These are phyloP conservation scores for Odocoileus virginianus DNA, from an alignment of 2,113 vertebrate species.

Conservation along the genomic window DNA sequence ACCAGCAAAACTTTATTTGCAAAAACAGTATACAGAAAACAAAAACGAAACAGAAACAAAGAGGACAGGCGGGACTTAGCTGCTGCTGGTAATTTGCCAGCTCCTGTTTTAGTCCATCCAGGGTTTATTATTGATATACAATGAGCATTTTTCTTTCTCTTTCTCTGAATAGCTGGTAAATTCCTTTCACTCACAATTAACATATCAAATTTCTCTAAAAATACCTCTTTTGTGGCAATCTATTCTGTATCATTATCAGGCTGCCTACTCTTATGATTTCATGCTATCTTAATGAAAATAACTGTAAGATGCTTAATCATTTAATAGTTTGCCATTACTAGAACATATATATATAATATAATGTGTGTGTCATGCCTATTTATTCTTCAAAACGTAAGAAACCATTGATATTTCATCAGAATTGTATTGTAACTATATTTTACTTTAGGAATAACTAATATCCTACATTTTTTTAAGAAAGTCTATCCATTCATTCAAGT, in stretches of 20 bases:
- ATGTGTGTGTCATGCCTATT: not conserved
- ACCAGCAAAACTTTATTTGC: constrained; percentile 36
- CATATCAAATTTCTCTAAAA: not conserved
- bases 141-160: not conserved
- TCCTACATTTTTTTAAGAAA: not conserved
- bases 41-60: not conserved
- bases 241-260: not conserved
- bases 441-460: constrained; percentile 23
- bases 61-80: not conserved
- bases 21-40: not conserved
- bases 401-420: not conserved
- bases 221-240: not conserved
- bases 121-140: not conserved
- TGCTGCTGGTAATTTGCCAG: constrained; percentile 11
- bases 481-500: not conserved
- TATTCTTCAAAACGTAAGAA: constrained; percentile 5
- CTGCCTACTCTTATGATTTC: not conserved
- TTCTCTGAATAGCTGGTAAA: not conserved
- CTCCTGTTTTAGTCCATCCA: not conserved
- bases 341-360: not conserved
- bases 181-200: not conserved
- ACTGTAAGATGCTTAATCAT: not conserved
- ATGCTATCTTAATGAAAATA: not conserved
- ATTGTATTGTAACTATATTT: not conserved
- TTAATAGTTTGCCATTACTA: not conserved